These are phyloP conservation scores for Luscinia megarhynchos DNA, from an alignment of 2,797 vertebrate genomes.

Conservation along the genomic window DNA sequence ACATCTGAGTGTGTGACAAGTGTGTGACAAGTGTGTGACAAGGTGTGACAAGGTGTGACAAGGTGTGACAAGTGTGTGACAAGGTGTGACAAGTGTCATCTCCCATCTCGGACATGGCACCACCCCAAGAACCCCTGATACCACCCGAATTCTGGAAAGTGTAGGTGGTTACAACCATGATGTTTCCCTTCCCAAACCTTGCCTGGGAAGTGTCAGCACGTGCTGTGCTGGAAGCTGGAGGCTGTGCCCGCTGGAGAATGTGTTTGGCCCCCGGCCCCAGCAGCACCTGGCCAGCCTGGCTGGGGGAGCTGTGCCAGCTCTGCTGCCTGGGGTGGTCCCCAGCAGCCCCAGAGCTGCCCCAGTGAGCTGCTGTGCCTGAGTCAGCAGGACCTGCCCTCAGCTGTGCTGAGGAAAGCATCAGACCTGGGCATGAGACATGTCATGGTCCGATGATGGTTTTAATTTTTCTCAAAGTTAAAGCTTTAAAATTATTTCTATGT, in stretches of 20 bases:
- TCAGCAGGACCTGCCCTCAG: background rate
- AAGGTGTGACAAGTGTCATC: rapidly evolving
- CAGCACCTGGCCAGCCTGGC: slow-evolving; percentile 8
- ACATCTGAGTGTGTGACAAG: rapidly evolving
- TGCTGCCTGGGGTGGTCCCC: background rate
- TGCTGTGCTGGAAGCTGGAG: background rate
- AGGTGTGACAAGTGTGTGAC: rapidly evolving
- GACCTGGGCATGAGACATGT: background rate
- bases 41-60: rapidly evolving
- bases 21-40: background rate
- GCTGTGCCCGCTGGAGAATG: background rate
- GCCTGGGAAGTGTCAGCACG: background rate
- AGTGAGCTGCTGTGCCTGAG: slow-evolving; percentile 16
- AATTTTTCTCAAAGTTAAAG: slow-evolving; percentile 14
- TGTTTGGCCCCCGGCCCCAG: background rate
- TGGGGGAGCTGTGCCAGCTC: slow-evolving; percentile 28
- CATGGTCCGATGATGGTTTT: background rate
- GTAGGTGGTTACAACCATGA: too few species aligned
- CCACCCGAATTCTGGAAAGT: rapidly evolving
- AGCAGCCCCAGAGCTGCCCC: slow-evolving; percentile 4
- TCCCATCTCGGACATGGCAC: background rate
- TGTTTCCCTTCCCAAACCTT: background rate
- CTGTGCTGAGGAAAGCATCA: background rate
- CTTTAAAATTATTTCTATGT: background rate
- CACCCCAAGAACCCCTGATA: too few species aligned